These are phyloP conservation scores for Petrolisthes manimaculis DNA, from an alignment of 2,888 invertebrate species.

Conservation along the genomic window DNA sequence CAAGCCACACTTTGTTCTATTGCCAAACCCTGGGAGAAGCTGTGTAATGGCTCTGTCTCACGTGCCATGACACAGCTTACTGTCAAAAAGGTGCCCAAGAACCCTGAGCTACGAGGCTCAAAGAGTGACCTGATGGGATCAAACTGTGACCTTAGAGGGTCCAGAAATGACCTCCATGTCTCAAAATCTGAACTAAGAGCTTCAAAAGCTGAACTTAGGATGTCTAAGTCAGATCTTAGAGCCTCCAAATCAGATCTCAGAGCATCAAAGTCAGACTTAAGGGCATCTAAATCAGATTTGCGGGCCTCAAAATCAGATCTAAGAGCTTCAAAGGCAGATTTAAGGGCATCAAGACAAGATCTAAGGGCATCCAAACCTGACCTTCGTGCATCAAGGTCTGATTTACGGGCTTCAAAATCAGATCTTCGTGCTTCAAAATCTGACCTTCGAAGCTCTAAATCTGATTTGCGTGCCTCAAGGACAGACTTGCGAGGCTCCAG, in stretches of 20 bases:
- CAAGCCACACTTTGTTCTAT: constrained; percentile 32
- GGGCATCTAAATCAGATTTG: constrained; percentile 48
- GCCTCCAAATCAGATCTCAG: constrained; percentile 60
- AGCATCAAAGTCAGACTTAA: constrained; percentile 46
- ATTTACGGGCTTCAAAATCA: constrained; percentile 50
- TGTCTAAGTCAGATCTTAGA: constrained; percentile 54
- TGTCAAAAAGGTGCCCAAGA: constrained; percentile 45
- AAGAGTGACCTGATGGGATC: constrained; percentile 52
- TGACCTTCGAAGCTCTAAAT: constrained; percentile 47
- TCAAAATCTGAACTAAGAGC: constrained; percentile 53
- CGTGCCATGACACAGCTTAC: constrained; percentile 62
- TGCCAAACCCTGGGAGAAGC: constrained; percentile 63
- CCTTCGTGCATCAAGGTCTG: constrained; percentile 45
- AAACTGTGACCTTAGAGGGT: constrained; percentile 26
- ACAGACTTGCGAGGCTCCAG: constrained; percentile 50
- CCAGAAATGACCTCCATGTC: constrained; percentile 36
- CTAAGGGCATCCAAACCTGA: constrained; percentile 45
- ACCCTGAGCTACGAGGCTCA: constrained; percentile 34
- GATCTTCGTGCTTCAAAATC: constrained; percentile 46
- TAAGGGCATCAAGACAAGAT: constrained; percentile 47
- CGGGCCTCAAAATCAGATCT: constrained; percentile 54
- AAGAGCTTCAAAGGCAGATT: constrained; percentile 40
- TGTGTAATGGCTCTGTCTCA: constrained; percentile 63
- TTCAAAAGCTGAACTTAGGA: constrained; percentile 51
- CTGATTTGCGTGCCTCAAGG: constrained; percentile 54